phyloP scores from a whole-genome alignment of 2,113 vertebrate species.

The Odontophorus gujanensis region DNA sequence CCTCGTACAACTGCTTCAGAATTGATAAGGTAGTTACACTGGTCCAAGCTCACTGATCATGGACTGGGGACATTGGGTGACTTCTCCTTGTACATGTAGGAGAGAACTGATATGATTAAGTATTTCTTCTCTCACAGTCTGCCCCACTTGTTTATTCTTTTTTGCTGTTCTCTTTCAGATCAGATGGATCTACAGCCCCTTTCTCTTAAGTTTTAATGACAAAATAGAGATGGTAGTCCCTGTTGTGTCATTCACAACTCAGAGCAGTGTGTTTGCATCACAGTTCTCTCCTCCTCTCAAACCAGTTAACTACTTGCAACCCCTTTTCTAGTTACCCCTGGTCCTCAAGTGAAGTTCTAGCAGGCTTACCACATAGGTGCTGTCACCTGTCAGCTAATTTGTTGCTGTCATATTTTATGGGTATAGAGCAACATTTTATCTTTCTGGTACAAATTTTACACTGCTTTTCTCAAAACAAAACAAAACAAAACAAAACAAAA shows the following conservation, averaged over 20 bases:
- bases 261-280: not conserved
- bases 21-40: not conserved
- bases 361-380: not conserved
- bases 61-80: not conserved
- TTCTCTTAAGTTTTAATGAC: not conserved
- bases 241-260: not conserved
- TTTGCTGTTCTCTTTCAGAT: not conserved
- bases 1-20: not conserved
- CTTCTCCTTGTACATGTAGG: not conserved
- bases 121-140: not conserved
- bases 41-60: not conserved
- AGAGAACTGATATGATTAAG: not conserved
- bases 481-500: no score
- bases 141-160: not conserved
- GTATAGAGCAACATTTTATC: not conserved
- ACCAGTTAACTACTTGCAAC: not conserved
- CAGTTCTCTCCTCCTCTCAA: not conserved
- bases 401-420: not conserved
- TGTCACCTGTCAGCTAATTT: not conserved
- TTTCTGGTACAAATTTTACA: not conserved
- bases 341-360: not conserved
- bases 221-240: not conserved
- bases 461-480: not conserved
- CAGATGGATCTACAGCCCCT: not conserved
- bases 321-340: not conserved